Percentiles rank a stretch among this genome's conserved stretches.
Conservation (phyloP, 2,113 vertebrate genomes). For the Protomyctophum bolini region DNA sequence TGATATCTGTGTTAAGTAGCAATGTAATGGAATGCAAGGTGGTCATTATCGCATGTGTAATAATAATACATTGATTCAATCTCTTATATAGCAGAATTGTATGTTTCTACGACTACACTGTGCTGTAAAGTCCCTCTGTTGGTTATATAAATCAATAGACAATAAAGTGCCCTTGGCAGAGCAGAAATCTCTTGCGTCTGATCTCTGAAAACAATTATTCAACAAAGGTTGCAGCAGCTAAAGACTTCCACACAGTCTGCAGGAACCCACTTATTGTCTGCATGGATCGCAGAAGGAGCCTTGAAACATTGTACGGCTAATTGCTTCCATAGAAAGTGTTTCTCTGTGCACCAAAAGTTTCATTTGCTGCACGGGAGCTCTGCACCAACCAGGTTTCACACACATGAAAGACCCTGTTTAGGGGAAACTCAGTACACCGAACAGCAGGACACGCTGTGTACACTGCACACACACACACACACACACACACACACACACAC, state of each 20-base stretch:
- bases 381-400: conserved; percentile 23
- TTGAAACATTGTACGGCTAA: conserved; percentile 35
- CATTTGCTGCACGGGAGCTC: neutral
- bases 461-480: conserved; percentile 12
- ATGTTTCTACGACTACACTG: no score
- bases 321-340: neutral
- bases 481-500: conserved; percentile 7
- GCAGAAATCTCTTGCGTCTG: no score
- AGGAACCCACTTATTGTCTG: conserved; percentile 46
- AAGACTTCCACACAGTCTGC: conserved; percentile 42
- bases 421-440: neutral
- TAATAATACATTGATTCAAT: no score
- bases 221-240: conserved; percentile 23
- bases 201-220: conserved; percentile 9
- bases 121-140: no score
- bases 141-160: no score
- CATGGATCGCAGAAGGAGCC: conserved; percentile 24
- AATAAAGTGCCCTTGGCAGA: no score
- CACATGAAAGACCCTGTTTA: conserved; percentile 12
- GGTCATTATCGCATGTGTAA: no score
- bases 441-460: conserved; percentile 7
- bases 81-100: no score
- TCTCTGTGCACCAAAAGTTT: conserved; percentile 5
- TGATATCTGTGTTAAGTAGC: no score
- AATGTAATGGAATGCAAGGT: no score